A percentile compares a stretch with the other conserved stretches of the same genome.
Evolutionary conservation across 2,113 vertebrate genomes (phyloP).

Genomic region (Limnothrissa miodon): DNA sequence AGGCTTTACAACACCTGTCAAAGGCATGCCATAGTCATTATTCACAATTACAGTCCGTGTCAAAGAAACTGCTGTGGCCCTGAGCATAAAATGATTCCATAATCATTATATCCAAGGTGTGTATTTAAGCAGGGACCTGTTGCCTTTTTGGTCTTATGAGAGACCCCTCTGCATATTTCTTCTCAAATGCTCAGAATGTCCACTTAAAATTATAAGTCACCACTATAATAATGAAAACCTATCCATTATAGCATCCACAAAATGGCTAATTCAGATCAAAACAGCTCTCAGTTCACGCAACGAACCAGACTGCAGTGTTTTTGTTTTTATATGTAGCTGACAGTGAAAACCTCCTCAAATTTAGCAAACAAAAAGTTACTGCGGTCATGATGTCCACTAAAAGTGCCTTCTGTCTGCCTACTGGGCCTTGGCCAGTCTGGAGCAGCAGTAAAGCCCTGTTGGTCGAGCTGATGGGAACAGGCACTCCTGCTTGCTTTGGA

Average conservation of each 20-base stretch:
- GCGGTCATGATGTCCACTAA: slow-evolving; percentile 56
- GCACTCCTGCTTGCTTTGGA: slow-evolving; percentile 53
- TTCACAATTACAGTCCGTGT: not conserved
- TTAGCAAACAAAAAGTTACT: not conserved
- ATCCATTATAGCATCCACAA: not conserved
- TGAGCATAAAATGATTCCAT: not conserved
- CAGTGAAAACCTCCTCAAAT: not conserved
- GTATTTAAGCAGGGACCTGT: not conserved
- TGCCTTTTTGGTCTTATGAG: not conserved
- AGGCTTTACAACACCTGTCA: not conserved
- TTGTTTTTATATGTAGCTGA: slow-evolving; percentile 10
- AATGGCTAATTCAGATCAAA: not conserved
- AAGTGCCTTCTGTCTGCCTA: slow-evolving; percentile 78
- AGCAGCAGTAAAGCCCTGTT: slow-evolving; percentile 40
- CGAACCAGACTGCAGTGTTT: not conserved
- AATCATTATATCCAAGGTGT: not conserved
- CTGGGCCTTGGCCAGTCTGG: slow-evolving; percentile 68
- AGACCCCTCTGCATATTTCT: not conserved
- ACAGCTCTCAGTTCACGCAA: not conserved
- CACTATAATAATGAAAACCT: not conserved
- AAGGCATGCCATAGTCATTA: not conserved
- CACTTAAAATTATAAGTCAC: not conserved
- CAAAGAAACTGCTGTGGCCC: not conserved
- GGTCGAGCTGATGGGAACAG: slow-evolving; percentile 44
- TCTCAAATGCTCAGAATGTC: not conserved